Conservation (phyloP, 1,140 invertebrate genomes). For the Papilio xuthus region DNA sequence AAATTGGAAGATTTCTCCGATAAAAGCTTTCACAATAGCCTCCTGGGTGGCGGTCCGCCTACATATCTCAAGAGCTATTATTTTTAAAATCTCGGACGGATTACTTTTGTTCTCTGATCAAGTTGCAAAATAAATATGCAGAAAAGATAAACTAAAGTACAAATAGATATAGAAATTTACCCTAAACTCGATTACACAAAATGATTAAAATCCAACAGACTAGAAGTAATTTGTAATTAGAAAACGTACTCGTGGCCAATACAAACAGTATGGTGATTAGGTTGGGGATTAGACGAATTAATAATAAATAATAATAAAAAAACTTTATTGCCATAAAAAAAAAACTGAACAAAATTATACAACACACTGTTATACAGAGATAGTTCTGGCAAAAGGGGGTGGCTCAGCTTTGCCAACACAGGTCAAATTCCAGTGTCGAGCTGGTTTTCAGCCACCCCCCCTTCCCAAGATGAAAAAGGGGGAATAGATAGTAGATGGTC, state of each 20-base stretch:
- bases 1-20: background rate
- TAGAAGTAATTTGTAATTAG: slow-evolving; percentile 30
- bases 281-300: slow-evolving; percentile 32
- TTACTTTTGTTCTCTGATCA: background rate
- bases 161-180: background rate
- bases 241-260: background rate
- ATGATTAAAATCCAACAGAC: slow-evolving; percentile 11
- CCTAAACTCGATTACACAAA: background rate
- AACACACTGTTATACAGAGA: too few relatives aligned
- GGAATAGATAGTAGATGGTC: too few relatives aligned
- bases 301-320: too few relatives aligned
- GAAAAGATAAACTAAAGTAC: background rate
- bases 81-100: background rate
- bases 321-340: too few relatives aligned
- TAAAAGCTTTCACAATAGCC: background rate
- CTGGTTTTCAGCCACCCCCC: too few relatives aligned
- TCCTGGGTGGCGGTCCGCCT: background rate
- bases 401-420: too few relatives aligned
- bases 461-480: too few relatives aligned
- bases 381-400: too few relatives aligned
- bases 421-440: too few relatives aligned
- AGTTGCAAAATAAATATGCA: background rate
- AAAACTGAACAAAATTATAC: too few relatives aligned
- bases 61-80: too few relatives aligned
- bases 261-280: slow-evolving; percentile 30